phyloP scores from a whole-genome alignment of 2,113 vertebrate species.

The Notothenia rossii region DNA sequence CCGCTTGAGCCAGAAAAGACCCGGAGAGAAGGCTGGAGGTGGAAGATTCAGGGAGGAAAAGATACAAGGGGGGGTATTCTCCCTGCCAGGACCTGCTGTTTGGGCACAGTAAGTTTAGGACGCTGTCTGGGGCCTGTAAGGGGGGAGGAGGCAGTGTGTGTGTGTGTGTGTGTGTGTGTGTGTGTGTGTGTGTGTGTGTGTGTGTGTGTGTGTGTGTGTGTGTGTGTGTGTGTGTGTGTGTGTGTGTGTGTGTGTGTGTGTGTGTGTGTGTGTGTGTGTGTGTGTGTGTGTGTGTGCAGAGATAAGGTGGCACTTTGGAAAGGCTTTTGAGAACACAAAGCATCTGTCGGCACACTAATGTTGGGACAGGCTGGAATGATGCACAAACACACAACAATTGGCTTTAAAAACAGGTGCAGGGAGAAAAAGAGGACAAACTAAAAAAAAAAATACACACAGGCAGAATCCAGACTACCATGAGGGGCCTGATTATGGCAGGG shows the following conservation, averaged over 20 bases:
- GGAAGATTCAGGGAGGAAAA: constrained; percentile 26
- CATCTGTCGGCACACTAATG: constrained; percentile 50
- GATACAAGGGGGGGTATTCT: constrained; percentile 14
- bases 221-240: not conserved
- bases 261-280: not conserved
- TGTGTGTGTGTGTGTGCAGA: constrained; percentile 37
- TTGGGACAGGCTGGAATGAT: constrained; percentile 47
- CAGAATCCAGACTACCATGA: constrained; percentile 33
- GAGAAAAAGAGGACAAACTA: constrained; percentile 2
- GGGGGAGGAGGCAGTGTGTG: not conserved
- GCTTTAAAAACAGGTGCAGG: constrained; percentile 53
- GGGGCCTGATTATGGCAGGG: constrained; percentile 49
- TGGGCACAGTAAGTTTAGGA: constrained; percentile 43
- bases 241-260: too few species aligned
- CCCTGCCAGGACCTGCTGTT: constrained; percentile 51
- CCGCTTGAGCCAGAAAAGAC: constrained; percentile 47
- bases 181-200: too few species aligned
- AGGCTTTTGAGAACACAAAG: constrained; percentile 59
- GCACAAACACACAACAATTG: constrained; percentile 45
- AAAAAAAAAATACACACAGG: constrained; percentile 13
- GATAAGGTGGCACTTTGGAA: constrained; percentile 71
- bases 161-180: constrained; percentile 1
- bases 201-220: too few species aligned
- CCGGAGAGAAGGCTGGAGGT: constrained; percentile 29
- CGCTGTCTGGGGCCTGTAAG: constrained; percentile 49